These are phyloP conservation scores for Cyprinodon diabolis DNA, from an alignment of 2,797 vertebrate genomes.

Conservation along the genomic window DNA sequence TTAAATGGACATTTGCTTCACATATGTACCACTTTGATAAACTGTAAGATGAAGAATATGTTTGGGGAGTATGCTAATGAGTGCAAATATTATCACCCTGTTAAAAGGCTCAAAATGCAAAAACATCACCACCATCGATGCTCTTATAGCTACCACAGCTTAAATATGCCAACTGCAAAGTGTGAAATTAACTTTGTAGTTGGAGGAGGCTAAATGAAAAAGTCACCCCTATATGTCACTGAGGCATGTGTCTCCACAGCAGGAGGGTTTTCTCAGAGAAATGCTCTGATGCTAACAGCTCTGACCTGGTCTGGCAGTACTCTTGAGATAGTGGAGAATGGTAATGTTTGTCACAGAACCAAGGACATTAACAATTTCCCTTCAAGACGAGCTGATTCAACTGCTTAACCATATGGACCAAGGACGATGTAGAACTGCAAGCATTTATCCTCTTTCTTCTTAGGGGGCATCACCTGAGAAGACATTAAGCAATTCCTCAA, in stretches of 20 bases:
- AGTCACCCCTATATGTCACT: slow-evolving; percentile 50
- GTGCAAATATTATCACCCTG: neutral
- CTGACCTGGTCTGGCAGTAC: slow-evolving; percentile 28
- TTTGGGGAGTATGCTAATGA: neutral
- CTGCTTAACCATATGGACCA: slow-evolving; percentile 34
- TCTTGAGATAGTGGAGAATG: slow-evolving; percentile 54
- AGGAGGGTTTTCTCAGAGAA: slow-evolving; percentile 50
- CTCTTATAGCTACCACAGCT: neutral
- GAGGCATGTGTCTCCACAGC: slow-evolving; percentile 49
- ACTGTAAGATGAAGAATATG: too few relatives aligned
- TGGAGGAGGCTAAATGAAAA: neutral
- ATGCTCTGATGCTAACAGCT: slow-evolving; percentile 34
- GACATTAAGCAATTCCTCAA: too few relatives aligned
- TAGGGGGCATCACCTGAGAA: neutral
- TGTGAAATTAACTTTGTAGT: neutral
- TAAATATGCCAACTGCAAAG: neutral
- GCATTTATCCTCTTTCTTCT: slow-evolving; percentile 29
- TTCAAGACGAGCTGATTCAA: slow-evolving; percentile 58
- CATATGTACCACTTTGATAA: too few relatives aligned
- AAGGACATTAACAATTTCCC: slow-evolving; percentile 36
- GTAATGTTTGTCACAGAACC: slow-evolving; percentile 58
- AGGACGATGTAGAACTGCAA: slow-evolving; percentile 38
- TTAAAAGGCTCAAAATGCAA: neutral
- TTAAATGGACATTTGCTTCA: too few relatives aligned
- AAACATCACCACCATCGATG: neutral